Evolutionary conservation across 2,888 invertebrate genomes (phyloP).

Genomic region (Zaprionus bogoriensis): DNA sequence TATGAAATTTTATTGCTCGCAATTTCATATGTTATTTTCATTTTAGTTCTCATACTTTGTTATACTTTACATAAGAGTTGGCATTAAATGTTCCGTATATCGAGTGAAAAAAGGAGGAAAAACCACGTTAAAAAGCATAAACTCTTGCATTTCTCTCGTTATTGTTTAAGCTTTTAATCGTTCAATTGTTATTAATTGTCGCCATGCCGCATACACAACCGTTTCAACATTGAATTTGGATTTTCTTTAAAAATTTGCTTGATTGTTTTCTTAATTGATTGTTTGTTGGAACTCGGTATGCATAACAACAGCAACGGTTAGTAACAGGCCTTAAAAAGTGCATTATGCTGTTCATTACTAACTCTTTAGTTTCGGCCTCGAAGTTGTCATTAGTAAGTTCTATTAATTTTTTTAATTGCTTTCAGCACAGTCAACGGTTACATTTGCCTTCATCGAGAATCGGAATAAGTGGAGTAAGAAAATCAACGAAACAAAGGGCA

Average conservation of each 20-base stretch:
- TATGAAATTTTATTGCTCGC: slow-evolving; percentile 78
- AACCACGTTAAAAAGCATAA: slow-evolving; percentile 14
- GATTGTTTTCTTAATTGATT: slow-evolving; percentile 75
- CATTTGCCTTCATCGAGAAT: slow-evolving; percentile 20
- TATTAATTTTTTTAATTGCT: slow-evolving; percentile 16
- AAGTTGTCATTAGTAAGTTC: slow-evolving; percentile 6
- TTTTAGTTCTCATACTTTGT: slow-evolving; percentile 1
- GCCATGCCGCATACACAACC: slow-evolving; percentile 60
- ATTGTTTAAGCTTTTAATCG: slow-evolving; percentile 17
- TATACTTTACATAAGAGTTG: slow-evolving; percentile 28
- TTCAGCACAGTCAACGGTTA: slow-evolving; percentile 48
- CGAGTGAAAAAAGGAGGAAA: slow-evolving; percentile 16
- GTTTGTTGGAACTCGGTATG: slow-evolving; percentile 60
- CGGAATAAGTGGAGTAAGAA: background rate
- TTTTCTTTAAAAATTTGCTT: slow-evolving; percentile 60
- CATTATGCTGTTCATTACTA: background rate
- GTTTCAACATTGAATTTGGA: slow-evolving; percentile 35
- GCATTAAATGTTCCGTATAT: slow-evolving; percentile 27
- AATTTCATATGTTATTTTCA: slow-evolving; percentile 76
- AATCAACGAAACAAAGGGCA: background rate
- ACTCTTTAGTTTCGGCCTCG: background rate
- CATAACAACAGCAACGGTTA: slow-evolving; percentile 37
- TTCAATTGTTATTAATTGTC: slow-evolving; percentile 32
- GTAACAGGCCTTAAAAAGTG: slow-evolving; percentile 13
- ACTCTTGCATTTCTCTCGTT: slow-evolving; percentile 9